Evolutionary conservation across 2,113 vertebrate genomes (phyloP).

Genomic region (Macrotis lagotis): DNA sequence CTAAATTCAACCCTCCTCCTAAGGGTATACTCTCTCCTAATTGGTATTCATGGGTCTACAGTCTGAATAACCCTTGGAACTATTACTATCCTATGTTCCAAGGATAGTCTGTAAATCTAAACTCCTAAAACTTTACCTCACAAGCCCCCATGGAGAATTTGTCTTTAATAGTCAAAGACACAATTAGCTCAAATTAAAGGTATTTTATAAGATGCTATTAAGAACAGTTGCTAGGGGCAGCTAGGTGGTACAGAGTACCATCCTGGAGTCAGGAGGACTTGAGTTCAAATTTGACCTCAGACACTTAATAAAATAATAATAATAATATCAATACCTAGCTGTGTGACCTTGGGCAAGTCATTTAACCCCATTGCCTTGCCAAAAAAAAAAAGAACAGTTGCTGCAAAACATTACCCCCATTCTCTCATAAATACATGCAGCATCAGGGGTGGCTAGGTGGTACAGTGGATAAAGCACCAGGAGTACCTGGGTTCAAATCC

Average conservation of each 20-base stretch:
- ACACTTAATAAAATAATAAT: too few species aligned
- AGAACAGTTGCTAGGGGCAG: too few species aligned
- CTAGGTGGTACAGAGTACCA: too few species aligned
- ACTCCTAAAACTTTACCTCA: not conserved
- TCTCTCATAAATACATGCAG: not conserved
- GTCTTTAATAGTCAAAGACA: not conserved
- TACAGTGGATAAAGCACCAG: too few species aligned
- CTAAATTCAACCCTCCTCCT: not conserved
- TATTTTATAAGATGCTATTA: not conserved
- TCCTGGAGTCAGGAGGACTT: too few species aligned
- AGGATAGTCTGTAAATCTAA: not conserved
- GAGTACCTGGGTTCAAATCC: too few species aligned
- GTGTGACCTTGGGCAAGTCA: too few species aligned
- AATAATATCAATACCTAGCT: too few species aligned
- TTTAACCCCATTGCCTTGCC: too few species aligned
- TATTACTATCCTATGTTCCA: not conserved
- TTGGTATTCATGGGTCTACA: not conserved
- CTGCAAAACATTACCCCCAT: not conserved
- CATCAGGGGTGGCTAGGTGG: too few species aligned
- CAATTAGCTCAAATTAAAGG: not conserved
- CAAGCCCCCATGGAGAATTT: not conserved
- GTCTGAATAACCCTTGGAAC: not conserved
- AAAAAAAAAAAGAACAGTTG: too few species aligned
- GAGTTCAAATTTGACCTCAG: too few species aligned
- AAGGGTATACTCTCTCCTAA: not conserved